Percentiles rank a stretch among this genome's conserved stretches.
Evolutionary conservation across 2,888 invertebrate genomes (phyloP).

Genomic region (Teleiodes luculella): DNA sequence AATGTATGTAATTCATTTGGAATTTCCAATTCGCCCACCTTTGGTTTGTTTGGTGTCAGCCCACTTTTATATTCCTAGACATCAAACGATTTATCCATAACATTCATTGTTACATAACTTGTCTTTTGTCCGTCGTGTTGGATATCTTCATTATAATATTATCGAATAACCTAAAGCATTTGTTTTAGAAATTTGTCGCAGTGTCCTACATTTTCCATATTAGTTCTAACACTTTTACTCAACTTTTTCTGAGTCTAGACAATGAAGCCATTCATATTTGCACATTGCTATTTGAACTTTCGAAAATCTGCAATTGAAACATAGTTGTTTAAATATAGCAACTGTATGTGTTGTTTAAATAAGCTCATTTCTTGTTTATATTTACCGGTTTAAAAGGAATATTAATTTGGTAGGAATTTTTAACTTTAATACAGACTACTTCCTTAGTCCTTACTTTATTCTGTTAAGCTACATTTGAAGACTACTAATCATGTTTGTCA

Average conservation of each 20-base stretch:
- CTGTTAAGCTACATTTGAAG: constrained; percentile 2
- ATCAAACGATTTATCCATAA: neutral
- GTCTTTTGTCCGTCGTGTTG: neutral
- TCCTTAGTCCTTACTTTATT: neutral
- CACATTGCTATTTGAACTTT: constrained; percentile 68
- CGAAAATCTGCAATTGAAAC: constrained; percentile 68
- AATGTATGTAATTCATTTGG: constrained; percentile 33
- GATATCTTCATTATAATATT: constrained; percentile 1
- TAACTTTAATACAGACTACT: neutral
- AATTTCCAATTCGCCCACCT: constrained; percentile 45
- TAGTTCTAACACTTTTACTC: constrained; percentile 45
- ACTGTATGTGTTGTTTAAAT: constrained; percentile 7
- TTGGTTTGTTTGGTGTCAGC: constrained; percentile 4
- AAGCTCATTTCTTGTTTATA: constrained; percentile 13
- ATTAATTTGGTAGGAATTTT: neutral
- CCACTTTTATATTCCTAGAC: constrained; percentile 4
- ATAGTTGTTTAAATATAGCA: constrained; percentile 49
- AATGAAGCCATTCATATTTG: constrained; percentile 53
- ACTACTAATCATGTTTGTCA: constrained; percentile 3
- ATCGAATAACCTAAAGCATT: constrained; percentile 16
- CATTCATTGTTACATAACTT: constrained; percentile 7
- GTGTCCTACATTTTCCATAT: constrained; percentile 10
- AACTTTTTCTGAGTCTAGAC: constrained; percentile 50
- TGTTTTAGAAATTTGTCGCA: constrained; percentile 23
- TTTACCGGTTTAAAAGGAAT: neutral